These are phyloP conservation scores for Patella ulyssiponensis DNA, from an alignment of 2,888 invertebrate species.

Conservation along the genomic window DNA sequence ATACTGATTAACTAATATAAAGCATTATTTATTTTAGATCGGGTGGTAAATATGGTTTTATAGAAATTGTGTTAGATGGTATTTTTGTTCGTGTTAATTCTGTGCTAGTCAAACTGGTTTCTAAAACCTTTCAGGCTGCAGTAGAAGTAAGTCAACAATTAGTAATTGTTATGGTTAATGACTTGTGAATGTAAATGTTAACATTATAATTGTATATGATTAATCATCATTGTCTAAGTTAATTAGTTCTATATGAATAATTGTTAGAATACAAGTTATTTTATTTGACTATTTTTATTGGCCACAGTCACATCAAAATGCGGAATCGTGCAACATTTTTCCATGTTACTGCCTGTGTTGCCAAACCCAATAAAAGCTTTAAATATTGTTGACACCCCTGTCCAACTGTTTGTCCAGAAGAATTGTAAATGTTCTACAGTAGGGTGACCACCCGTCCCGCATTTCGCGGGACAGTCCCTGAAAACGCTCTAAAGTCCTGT, in stretches of 20 bases:
- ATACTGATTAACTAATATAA: too few species aligned
- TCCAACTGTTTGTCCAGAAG: background rate
- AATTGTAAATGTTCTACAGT: too few species aligned
- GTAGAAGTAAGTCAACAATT: conserved; percentile 82
- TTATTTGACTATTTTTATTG: background rate
- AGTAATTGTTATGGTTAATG: background rate
- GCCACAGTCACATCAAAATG: too few species aligned
- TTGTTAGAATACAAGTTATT: background rate
- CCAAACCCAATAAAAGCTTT: background rate
- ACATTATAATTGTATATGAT: too few species aligned
- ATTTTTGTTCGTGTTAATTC: conserved; percentile 96
- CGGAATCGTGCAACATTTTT: too few species aligned
- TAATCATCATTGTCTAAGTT: too few species aligned
- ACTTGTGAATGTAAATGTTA: background rate
- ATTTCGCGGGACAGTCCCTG: too few species aligned
- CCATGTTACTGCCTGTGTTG: background rate
- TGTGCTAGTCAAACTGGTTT: conserved; percentile 92
- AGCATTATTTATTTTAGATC: conserved; percentile 46
- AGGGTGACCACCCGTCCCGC: too few species aligned
- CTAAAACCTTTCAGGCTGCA: conserved; percentile 94
- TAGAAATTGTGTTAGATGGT: conserved; percentile 96
- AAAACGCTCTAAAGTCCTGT: too few species aligned
- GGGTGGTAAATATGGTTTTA: conserved; percentile 84
- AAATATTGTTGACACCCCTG: background rate
- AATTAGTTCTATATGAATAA: background rate